Conservation (phyloP, 2,888 invertebrate species). For the Lepidocyrtinus sp. region DNA sequence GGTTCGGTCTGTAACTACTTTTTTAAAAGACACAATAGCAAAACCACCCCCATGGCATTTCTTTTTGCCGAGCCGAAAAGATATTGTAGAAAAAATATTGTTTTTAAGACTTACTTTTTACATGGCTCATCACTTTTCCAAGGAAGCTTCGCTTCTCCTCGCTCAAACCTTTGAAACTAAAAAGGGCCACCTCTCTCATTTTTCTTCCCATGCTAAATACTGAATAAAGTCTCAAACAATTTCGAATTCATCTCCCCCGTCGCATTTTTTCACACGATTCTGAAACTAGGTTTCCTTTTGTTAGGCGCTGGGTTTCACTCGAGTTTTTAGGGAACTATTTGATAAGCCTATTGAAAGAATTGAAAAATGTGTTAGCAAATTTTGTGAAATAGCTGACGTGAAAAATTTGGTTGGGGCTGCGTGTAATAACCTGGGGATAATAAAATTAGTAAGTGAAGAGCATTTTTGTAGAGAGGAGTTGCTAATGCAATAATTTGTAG, state of each 20-base stretch:
- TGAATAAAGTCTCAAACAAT: background rate
- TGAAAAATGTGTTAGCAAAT: too few relatives aligned
- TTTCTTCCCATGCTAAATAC: background rate
- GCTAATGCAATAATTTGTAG: conserved; percentile 64
- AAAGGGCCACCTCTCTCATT: conserved; percentile 4
- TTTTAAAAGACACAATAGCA: conserved; percentile 19
- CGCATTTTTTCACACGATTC: too few relatives aligned
- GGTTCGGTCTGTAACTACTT: conserved; percentile 50
- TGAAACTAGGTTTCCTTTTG: too few relatives aligned
- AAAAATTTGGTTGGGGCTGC: too few relatives aligned
- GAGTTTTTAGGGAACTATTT: too few relatives aligned
- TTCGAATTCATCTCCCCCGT: too few relatives aligned
- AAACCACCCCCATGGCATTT: conserved; percentile 46
- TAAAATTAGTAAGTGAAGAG: conserved; percentile 7
- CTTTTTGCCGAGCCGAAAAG: conserved; percentile 38
- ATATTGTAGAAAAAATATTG: background rate
- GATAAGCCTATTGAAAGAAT: too few relatives aligned
- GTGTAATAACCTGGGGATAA: too few relatives aligned
- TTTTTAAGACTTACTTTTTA: too few relatives aligned
- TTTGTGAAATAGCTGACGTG: too few relatives aligned
- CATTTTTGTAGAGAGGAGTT: conserved; percentile 37
- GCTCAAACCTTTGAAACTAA: background rate
- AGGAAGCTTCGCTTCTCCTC: background rate
- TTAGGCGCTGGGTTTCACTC: too few relatives aligned
- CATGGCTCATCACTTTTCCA: background rate